Conservation (phyloP, 2,888 invertebrate species). For the Drosophila stalkeri region DNA sequence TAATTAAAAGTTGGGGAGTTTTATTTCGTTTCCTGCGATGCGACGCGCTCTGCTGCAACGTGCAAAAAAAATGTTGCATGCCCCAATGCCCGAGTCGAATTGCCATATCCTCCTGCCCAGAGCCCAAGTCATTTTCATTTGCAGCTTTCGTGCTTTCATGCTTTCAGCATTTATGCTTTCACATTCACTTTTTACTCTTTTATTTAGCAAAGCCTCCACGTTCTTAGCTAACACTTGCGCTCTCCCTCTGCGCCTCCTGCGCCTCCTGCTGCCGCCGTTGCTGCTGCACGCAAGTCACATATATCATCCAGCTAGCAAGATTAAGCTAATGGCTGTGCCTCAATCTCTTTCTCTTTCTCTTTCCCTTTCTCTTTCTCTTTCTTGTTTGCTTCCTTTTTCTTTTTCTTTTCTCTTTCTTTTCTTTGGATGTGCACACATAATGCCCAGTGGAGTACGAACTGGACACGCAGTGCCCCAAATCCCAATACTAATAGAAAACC, state of each 20-base stretch:
- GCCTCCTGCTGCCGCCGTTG: neutral
- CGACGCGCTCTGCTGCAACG: constrained; percentile 1
- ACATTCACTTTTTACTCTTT: constrained; percentile 2
- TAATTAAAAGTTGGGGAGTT: constrained; percentile 52
- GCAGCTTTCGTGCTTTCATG: constrained; percentile 1
- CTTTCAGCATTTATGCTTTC: constrained; percentile 4
- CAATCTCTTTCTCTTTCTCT: no score
- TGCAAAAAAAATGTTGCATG: constrained; percentile 3
- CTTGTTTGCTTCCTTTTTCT: neutral
- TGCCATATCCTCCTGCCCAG: neutral
- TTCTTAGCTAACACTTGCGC: neutral
- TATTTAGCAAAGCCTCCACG: neutral
- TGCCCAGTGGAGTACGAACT: neutral
- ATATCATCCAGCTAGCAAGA: neutral
- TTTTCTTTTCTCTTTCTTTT: neutral
- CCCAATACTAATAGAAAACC: neutral
- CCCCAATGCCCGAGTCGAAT: neutral
- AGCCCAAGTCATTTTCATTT: neutral
- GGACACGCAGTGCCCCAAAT: constrained; percentile 11
- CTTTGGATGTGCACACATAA: no score
- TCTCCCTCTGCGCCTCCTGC: neutral
- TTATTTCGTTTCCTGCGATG: constrained; percentile 13
- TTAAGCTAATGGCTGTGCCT: constrained; percentile 4
- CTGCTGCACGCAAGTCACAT: constrained; percentile 1
- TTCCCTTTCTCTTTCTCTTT: neutral